Percentiles rank a stretch among this genome's conserved stretches.
phyloP scores from a whole-genome alignment of 2,888 invertebrate genomes.

The Lycia hirtaria region DNA sequence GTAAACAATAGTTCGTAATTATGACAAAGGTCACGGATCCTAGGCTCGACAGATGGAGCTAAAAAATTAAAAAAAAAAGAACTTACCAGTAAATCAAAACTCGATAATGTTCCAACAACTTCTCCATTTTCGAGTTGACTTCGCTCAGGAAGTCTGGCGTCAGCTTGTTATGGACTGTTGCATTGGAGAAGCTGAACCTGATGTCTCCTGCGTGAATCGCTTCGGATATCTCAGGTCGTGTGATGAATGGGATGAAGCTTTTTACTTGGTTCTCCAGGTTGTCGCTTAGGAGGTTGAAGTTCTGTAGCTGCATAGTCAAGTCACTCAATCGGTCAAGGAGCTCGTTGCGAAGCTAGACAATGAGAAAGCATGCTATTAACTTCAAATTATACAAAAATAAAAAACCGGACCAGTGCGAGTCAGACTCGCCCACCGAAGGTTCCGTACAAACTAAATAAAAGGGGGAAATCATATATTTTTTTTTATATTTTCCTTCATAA shows the following conservation, averaged over 20 bases:
- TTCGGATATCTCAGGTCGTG: constrained; percentile 78
- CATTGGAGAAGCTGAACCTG: constrained; percentile 62
- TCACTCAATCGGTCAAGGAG: constrained; percentile 56
- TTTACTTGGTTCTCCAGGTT: constrained; percentile 55
- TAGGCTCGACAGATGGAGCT: too few species aligned
- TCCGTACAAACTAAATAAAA: too few species aligned
- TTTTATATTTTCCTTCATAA: too few species aligned
- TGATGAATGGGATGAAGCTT: constrained; percentile 85
- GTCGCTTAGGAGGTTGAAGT: constrained; percentile 69
- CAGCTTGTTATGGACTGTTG: constrained; percentile 61
- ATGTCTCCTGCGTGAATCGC: constrained; percentile 90
- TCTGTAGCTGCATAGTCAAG: constrained; percentile 57
- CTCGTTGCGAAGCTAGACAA: constrained; percentile 59
- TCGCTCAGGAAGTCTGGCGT: constrained; percentile 88
- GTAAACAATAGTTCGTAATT: too few species aligned
- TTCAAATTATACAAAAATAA: too few species aligned
- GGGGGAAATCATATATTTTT: too few species aligned
- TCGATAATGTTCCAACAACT: constrained; percentile 86
- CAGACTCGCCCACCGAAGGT: too few species aligned
- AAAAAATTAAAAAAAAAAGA: too few species aligned
- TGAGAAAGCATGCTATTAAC: too few species aligned
- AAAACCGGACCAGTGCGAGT: too few species aligned
- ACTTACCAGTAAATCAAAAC: constrained; percentile 87
- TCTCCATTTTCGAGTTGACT: constrained; percentile 84
- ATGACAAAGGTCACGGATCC: too few species aligned